A percentile compares a stretch with the other conserved stretches of the same genome.
These are phyloP conservation scores for Nycticorax nycticorax DNA, from an alignment of 2,113 vertebrate species.

Conservation along the genomic window DNA sequence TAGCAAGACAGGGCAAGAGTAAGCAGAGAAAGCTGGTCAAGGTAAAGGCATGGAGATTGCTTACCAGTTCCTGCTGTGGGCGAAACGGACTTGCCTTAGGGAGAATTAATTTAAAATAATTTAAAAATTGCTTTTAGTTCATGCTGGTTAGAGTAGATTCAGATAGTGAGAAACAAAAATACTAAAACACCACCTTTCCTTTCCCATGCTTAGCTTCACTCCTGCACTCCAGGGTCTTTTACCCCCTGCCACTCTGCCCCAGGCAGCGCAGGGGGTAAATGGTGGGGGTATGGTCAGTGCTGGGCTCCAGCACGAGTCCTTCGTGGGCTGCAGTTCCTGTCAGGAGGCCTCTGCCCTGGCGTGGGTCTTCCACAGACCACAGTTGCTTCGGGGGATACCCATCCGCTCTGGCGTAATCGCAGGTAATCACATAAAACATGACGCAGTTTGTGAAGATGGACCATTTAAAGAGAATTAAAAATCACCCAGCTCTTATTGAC, in stretches of 20 bases:
- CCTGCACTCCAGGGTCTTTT: neutral
- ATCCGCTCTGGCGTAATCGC: accelerated
- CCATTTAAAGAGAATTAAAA: neutral
- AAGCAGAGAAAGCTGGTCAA: neutral
- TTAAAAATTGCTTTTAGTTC: neutral
- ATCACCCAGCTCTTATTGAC: neutral
- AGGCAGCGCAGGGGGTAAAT: accelerated
- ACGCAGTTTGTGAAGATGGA: neutral
- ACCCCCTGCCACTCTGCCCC: accelerated
- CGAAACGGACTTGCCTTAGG: neutral
- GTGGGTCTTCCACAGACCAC: neutral
- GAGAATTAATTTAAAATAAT: neutral
- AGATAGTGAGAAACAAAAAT: neutral
- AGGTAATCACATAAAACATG: neutral
- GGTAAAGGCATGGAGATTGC: neutral
- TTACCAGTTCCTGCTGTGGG: neutral
- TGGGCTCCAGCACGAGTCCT: neutral
- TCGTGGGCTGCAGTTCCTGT: accelerated
- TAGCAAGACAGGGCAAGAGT: neutral
- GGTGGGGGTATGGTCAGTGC: too few relatives aligned
- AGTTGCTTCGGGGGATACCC: accelerated
- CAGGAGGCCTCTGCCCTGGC: neutral
- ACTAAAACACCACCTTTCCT: accelerated
- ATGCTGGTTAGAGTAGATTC: neutral
- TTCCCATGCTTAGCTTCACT: neutral